A percentile compares a stretch with the other conserved stretches of the same genome.
Evolutionary conservation across 2,888 invertebrate genomes (phyloP).

Genomic region (Brachyopa scutellaris): DNA sequence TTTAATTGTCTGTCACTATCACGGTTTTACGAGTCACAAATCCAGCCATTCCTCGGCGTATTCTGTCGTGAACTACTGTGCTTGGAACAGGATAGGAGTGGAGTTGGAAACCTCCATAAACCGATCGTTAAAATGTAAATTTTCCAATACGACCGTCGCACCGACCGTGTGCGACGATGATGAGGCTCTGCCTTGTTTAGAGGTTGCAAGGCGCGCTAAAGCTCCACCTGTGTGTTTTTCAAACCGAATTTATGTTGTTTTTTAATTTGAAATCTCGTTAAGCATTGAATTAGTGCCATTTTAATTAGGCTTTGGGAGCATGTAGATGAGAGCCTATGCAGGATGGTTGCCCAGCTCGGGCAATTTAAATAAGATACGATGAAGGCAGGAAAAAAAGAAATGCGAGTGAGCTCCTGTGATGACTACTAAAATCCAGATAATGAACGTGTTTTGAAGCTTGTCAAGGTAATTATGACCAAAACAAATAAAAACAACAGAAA

Average conservation of each 20-base stretch:
- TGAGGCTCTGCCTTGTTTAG: slow-evolving; percentile 26
- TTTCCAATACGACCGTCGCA: slow-evolving; percentile 48
- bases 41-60: not conserved
- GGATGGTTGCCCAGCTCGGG: slow-evolving; percentile 16
- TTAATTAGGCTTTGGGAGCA: slow-evolving; percentile 55
- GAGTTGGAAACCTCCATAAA: slow-evolving; percentile 25
- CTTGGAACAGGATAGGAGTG: not conserved
- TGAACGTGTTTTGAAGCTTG: slow-evolving; percentile 48
- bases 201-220: not conserved
- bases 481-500: too few species aligned
- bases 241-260: slow-evolving; percentile 56
- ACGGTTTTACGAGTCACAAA: slow-evolving; percentile 34
- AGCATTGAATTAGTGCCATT: slow-evolving; percentile 61
- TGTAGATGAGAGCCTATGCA: not conserved
- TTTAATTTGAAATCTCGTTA: slow-evolving; percentile 63
- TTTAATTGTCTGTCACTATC: slow-evolving; percentile 33
- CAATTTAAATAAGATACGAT: slow-evolving; percentile 61
- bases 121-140: slow-evolving; percentile 65
- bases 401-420: slow-evolving; percentile 54
- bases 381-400: too few species aligned
- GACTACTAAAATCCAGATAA: slow-evolving; percentile 40
- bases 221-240: not conserved
- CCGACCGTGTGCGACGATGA: slow-evolving; percentile 22
- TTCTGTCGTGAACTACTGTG: slow-evolving; percentile 41
- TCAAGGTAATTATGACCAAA: slow-evolving; percentile 19